Conservation (phyloP, 2,888 invertebrate genomes). For the Melieria omissa region DNA sequence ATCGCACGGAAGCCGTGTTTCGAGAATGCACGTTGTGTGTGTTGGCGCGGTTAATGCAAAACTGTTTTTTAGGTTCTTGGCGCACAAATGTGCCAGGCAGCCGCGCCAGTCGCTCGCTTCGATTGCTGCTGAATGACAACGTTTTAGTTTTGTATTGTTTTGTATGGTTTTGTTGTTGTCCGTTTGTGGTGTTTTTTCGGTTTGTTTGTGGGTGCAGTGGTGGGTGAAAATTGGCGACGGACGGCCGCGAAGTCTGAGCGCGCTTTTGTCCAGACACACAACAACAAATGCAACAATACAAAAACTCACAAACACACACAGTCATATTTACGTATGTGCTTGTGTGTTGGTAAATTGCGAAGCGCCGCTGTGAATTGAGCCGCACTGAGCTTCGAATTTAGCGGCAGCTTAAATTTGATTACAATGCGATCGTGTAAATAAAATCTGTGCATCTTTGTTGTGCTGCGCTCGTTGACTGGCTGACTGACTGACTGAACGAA, state of each 20-base stretch:
- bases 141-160: no score
- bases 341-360: slow-evolving; percentile 14
- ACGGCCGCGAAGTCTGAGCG: not conserved
- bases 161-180: no score
- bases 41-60: slow-evolving; percentile 28
- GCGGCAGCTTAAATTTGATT: slow-evolving; percentile 55
- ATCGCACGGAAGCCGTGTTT: no score
- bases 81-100: slow-evolving; percentile 14
- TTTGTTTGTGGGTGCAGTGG: no score
- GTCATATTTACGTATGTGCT: not conserved
- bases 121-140: no score
- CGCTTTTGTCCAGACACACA: not conserved
- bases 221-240: not conserved
- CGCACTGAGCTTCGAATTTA: slow-evolving; percentile 3
- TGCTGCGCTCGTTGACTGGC: slow-evolving; percentile 16
- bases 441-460: slow-evolving; percentile 50
- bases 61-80: slow-evolving; percentile 23
- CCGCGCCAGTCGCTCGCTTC: no score
- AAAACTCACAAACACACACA: not conserved
- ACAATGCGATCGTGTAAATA: slow-evolving; percentile 61
- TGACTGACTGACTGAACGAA: not conserved
- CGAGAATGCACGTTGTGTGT: slow-evolving; percentile 17
- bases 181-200: no score
- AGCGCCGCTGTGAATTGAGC: slow-evolving; percentile 25
- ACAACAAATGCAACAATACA: slow-evolving; percentile 19